Percentiles rank a stretch among this genome's conserved stretches.
Evolutionary conservation across 35 echinoderm and acorn worm species (phyloP).

Genomic region (Apostichopus parvimensis): DNA sequence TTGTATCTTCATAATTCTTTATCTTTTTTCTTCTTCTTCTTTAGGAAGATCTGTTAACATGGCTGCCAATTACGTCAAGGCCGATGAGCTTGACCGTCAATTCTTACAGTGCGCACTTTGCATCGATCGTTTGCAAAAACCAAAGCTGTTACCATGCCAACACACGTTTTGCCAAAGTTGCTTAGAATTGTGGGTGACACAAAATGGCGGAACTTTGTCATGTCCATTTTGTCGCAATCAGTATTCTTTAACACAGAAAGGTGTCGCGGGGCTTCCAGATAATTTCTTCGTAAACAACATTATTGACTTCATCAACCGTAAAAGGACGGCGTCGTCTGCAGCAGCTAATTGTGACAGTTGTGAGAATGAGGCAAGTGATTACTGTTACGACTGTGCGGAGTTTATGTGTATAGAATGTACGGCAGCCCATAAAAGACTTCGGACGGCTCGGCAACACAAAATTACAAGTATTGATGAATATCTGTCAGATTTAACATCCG

Average conservation of each 20-base stretch:
- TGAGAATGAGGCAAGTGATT: slow-evolving; percentile 76
- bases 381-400: slow-evolving; percentile 86
- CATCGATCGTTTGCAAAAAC: slow-evolving; percentile 89
- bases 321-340: slow-evolving; percentile 64
- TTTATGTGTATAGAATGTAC: slow-evolving; percentile 90
- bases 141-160: slow-evolving; percentile 89
- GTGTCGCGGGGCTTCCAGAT: slow-evolving; percentile 79
- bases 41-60: background rate
- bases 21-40: too few species aligned
- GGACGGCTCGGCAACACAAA: slow-evolving; percentile 71
- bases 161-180: slow-evolving; percentile 93
- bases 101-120: slow-evolving; percentile 93
- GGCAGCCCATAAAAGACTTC: slow-evolving; percentile 78
- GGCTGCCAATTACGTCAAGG: slow-evolving; percentile 55
- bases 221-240: slow-evolving; percentile 94
- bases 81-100: slow-evolving; percentile 87
- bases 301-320: slow-evolving; percentile 92
- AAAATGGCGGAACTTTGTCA: slow-evolving; percentile 68
- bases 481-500: slow-evolving; percentile 64
- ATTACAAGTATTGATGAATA: slow-evolving; percentile 85
- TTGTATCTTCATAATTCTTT: too few species aligned
- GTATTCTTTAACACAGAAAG: slow-evolving; percentile 67
- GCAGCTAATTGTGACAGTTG: slow-evolving; percentile 73
- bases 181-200: slow-evolving; percentile 82
- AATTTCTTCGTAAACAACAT: slow-evolving; percentile 99